Conservation (phyloP, 1,140 invertebrate genomes). For the Antheraea pernyi region DNA sequence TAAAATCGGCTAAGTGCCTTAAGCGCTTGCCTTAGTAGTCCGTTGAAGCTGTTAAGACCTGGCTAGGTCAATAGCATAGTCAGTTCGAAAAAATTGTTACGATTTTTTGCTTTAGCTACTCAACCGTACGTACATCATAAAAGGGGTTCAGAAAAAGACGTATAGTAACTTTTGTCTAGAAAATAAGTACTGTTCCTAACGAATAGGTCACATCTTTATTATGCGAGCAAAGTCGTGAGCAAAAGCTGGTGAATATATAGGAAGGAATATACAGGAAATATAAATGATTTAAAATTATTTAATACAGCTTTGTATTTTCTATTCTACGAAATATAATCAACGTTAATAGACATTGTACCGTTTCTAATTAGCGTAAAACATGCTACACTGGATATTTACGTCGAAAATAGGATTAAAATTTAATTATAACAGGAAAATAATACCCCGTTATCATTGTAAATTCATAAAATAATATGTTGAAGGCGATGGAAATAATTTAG, state of each 20-base stretch:
- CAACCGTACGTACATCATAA: too few relatives aligned
- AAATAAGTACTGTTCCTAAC: too few relatives aligned
- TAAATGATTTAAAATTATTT: neutral
- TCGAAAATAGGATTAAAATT: slow-evolving; percentile 39
- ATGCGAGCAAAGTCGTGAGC: too few relatives aligned
- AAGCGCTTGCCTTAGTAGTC: too few relatives aligned
- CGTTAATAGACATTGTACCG: slow-evolving; percentile 34
- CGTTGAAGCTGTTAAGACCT: too few relatives aligned
- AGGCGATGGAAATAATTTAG: neutral
- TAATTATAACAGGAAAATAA: slow-evolving; percentile 31
- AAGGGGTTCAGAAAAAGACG: too few relatives aligned
- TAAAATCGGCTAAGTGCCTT: too few relatives aligned
- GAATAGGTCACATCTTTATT: too few relatives aligned
- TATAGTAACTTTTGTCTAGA: too few relatives aligned
- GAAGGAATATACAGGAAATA: neutral
- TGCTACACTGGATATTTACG: slow-evolving; percentile 38
- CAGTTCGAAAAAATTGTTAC: too few relatives aligned
- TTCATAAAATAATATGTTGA: slow-evolving; percentile 17
- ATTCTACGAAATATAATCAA: slow-evolving; percentile 28
- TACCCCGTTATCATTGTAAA: slow-evolving; percentile 4
- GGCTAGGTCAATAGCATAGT: too few relatives aligned
- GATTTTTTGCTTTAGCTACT: too few relatives aligned
- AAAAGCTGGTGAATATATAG: neutral
- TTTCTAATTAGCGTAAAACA: slow-evolving; percentile 47
- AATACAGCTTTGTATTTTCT: neutral